phyloP scores from a whole-genome alignment of 1,140 invertebrate genomes.

The Aleiodes sp. region DNA sequence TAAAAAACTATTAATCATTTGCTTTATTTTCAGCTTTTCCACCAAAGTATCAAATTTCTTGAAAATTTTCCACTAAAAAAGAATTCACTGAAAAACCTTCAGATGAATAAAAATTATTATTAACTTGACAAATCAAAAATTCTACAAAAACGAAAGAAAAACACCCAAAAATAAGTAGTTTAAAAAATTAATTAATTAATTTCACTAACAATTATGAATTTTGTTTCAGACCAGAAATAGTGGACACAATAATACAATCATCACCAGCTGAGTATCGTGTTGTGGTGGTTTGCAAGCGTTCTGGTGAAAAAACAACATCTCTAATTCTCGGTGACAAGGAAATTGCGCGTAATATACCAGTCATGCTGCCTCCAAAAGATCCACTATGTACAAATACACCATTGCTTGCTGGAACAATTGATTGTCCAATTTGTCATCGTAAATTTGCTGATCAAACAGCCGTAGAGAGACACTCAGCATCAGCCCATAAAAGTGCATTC shows the following conservation, averaged over 20 bases:
- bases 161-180: not conserved
- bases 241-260: not conserved
- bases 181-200: not conserved
- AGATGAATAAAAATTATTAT: too few relatives aligned
- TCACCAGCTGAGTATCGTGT: not conserved
- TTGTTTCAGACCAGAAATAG: not conserved
- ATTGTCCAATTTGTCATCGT: not conserved
- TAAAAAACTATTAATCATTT: not conserved
- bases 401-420: not conserved
- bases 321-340: conserved; percentile 9
- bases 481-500: conserved; percentile 5
- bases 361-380: not conserved
- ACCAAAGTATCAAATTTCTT: not conserved
- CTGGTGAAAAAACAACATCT: conserved; percentile 8
- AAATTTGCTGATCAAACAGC: conserved; percentile 3
- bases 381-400: not conserved
- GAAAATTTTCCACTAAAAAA: not conserved
- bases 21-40: not conserved
- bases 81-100: too few relatives aligned
- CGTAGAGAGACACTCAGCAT: not conserved
- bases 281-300: not conserved
- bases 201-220: not conserved
- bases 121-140: too few relatives aligned
- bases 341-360: not conserved
- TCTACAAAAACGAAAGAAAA: not conserved